A percentile compares a stretch with the other conserved stretches of the same genome.
phyloP scores from a whole-genome alignment of 2,113 vertebrate genomes.

The Epinephelus lanceolatus region DNA sequence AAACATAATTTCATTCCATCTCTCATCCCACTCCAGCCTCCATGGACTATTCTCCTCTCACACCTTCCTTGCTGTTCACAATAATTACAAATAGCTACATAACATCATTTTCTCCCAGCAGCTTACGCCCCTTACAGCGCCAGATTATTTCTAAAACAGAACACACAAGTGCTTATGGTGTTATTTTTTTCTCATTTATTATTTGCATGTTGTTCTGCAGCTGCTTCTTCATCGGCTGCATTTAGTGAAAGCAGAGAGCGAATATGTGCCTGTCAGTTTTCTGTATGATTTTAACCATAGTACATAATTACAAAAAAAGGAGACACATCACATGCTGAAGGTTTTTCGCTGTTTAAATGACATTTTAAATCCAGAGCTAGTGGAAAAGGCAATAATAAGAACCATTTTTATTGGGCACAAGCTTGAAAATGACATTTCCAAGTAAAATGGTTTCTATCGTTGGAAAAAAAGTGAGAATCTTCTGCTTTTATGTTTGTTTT shows the following conservation, averaged over 20 bases:
- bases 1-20: neutral
- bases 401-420: neutral
- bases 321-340: neutral
- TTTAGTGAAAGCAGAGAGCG: neutral
- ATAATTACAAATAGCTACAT: constrained; percentile 26
- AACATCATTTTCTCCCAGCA: neutral
- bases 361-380: neutral
- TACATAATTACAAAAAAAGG: neutral
- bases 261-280: neutral
- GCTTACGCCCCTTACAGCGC: neutral
- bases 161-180: neutral
- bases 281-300: neutral
- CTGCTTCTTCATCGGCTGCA: neutral
- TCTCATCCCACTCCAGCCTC: constrained; percentile 12
- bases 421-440: neutral
- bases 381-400: neutral
- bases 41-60: neutral
- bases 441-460: neutral
- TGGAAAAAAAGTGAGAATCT: no score
- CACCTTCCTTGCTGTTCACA: constrained; percentile 26
- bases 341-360: neutral
- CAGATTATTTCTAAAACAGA: neutral
- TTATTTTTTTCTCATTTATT: neutral
- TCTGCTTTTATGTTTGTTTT: no score
- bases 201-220: neutral